Evolutionary conservation across 2,888 invertebrate genomes (phyloP), one percentile per base, ranked within the genome.

Genomic region (Sinelater perroti): DNA sequence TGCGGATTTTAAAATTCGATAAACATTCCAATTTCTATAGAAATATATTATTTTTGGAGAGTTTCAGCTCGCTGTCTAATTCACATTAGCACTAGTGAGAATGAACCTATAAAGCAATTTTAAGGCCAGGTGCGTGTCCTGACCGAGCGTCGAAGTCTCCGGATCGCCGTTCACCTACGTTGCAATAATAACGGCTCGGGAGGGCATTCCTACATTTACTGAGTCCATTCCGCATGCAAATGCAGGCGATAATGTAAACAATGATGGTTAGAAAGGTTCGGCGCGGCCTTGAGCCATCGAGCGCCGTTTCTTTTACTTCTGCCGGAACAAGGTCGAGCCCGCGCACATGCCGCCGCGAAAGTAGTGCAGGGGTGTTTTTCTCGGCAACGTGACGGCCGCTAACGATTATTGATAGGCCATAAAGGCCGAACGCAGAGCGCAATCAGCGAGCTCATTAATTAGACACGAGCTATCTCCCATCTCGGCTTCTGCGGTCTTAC

Each of bases 381-480:
- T 18, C 11, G 38, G 10, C 24, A 38, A 38, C 14, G 11, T 31
- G 13, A 18, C 33, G 35, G 21, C 26, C 38, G 36, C 38, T 54
- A 54, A 54, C 38, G 24, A 47, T 47, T 55, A 55, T 42, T 18
- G 42, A 26, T 47, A 44, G 44, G 26, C 26, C 44, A 50, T 56
- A 44, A 56, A 56, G 35, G 14, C 17, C 20, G 11, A 35, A 45
- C 28, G 38, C 45, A 56, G 38, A 46, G 46, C 20, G 24, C 31
- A 51, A 56, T 51, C 50, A 38, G 33, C 28, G 10, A 45, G 21
- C 44, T 56, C 51, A 51, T 56, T 51, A 56, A 56, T 56, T 51
- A 56, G 28, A 14, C 11, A 33, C 42, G 42, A 42, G 30, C 52
- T 52, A 52, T 57, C 38, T 24, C 45, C 31, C 57, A 26, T 57